Base-by-base conservation (phyloP, 2,888 invertebrate species). In the Ophraella communa region DNA sequence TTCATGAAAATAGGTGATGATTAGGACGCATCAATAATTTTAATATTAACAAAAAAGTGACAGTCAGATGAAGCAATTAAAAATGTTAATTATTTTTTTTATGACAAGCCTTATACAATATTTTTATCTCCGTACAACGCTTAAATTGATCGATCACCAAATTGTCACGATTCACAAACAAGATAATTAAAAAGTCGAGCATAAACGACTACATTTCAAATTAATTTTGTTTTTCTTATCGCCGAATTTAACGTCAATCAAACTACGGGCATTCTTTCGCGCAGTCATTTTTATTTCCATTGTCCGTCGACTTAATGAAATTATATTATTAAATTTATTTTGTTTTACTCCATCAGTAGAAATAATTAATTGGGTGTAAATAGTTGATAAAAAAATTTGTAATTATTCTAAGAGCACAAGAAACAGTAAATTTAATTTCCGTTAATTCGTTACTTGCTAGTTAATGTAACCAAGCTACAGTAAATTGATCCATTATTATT, bases 221-320 rank as follows among this genome's bases (percentile, higher is more conserved):
- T 54, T 56, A 56, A 39, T 39, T 44, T 56, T 24, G 39, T 35
- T 58, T 51, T 51, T 51, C 49, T 51, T 51, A 51, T 51, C 49
- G 27, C 24, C 7, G 49, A 51, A 51, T 51, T 17, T 51, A 51
- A 51, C 27, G 49, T 51, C 49, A 51, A 51, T 51, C 49, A 24
- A 51, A 51, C n/a, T 17, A 14, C 49, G 49, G 49, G 24, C 27
- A 51, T 27, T 24, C 49, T 51, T 51, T 24, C 17, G 27, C 10
- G 17, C 49, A 27, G 49, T 51, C 49, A 51, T 51, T 51, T 51
- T 51, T 24, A 51, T 24, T 51, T 51, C 27, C 10, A 51, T 51
- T 51, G 49, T 51, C 27, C 14, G 27, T 51, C 24, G 17, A 27
- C 17, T n/a, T 51, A 51, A 27, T 51, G 4, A 27, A 51, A 51